Percentiles rank a stretch among this genome's conserved stretches.
Conservation (phyloP, 2,888 invertebrate genomes). For the Parnassius orleans region DNA sequence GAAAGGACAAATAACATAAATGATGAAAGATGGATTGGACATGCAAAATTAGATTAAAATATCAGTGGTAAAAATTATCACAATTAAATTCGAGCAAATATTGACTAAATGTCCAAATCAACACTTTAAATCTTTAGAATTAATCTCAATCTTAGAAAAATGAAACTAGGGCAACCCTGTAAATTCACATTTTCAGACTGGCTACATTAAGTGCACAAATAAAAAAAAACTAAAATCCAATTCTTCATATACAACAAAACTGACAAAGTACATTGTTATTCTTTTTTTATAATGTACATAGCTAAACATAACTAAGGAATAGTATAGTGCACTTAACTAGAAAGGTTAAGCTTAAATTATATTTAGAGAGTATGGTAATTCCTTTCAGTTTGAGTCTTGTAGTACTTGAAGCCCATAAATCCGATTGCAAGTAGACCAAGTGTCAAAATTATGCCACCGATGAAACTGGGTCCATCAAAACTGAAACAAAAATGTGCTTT, state of each 20-base stretch:
- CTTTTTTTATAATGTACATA: conserved; percentile 26
- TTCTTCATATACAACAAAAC: conserved; percentile 22
- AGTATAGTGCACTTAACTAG: conserved; percentile 61
- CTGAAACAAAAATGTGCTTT: conserved; percentile 46
- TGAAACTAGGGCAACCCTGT: conserved; percentile 30
- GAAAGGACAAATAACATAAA: conserved; percentile 10
- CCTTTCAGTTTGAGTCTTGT: conserved; percentile 90
- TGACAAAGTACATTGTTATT: conserved; percentile 16
- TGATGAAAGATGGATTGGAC: conserved; percentile 28
- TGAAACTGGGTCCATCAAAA: conserved; percentile 89
- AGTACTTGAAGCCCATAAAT: conserved; percentile 92
- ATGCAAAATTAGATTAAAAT: conserved; percentile 39
- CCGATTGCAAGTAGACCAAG: conserved; percentile 89
- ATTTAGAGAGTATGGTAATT: conserved; percentile 94
- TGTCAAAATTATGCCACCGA: conserved; percentile 92
- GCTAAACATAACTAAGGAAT: conserved; percentile 30
- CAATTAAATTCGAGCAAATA: conserved; percentile 37
- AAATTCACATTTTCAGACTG: conserved; percentile 17
- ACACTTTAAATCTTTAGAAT: conserved; percentile 26
- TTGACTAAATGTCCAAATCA: conserved; percentile 29
- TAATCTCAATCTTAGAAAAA: conserved; percentile 18
- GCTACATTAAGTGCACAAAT: conserved; percentile 32
- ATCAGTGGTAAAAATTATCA: conserved; percentile 31
- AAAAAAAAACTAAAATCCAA: conserved; percentile 30
- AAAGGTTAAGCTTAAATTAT: conserved; percentile 37